phyloP scores from a whole-genome alignment of 1,140 invertebrate genomes.

The Drosophila takahashii region DNA sequence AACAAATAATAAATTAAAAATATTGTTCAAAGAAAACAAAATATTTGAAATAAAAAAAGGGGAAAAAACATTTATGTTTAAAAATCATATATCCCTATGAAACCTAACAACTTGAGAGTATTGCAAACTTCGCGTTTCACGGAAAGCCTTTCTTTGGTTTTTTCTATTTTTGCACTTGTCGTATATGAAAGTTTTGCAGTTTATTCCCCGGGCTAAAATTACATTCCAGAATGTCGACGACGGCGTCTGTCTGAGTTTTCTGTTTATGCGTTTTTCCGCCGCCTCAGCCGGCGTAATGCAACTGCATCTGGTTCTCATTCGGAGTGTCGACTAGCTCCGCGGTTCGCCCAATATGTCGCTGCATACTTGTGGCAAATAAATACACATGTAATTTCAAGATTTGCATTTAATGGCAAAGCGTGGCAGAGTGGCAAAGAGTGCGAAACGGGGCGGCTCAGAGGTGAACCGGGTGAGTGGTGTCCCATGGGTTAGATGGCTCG shows the following conservation, averaged over 20 bases:
- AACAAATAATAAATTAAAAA: neutral
- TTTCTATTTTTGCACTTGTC: slow-evolving; percentile 45
- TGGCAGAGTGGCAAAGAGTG: slow-evolving; percentile 9
- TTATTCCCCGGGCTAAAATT: slow-evolving; percentile 71
- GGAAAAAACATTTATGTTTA: no score
- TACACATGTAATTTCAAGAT: slow-evolving; percentile 77
- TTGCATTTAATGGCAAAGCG: slow-evolving; percentile 59
- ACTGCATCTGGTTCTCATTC: slow-evolving; percentile 43
- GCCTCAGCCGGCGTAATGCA: slow-evolving; percentile 19
- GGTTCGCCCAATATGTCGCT: neutral
- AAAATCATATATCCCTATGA: neutral
- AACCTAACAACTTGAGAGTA: slow-evolving; percentile 4
- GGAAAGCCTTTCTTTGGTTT: neutral
- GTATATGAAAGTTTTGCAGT: slow-evolving; percentile 67
- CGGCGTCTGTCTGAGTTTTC: slow-evolving; percentile 55
- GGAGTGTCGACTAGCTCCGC: neutral
- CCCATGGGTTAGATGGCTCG: slow-evolving; percentile 2
- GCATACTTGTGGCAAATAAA: slow-evolving; percentile 56
- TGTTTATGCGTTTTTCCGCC: slow-evolving; percentile 33
- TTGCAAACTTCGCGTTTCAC: neutral
- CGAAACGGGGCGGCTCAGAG: slow-evolving; percentile 13
- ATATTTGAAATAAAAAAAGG: neutral
- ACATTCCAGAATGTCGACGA: slow-evolving; percentile 75
- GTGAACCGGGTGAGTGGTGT: slow-evolving; percentile 14
- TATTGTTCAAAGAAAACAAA: no score